Evolutionary conservation across 1,140 invertebrate species (phyloP).

Genomic region (Hestina assimilis): DNA sequence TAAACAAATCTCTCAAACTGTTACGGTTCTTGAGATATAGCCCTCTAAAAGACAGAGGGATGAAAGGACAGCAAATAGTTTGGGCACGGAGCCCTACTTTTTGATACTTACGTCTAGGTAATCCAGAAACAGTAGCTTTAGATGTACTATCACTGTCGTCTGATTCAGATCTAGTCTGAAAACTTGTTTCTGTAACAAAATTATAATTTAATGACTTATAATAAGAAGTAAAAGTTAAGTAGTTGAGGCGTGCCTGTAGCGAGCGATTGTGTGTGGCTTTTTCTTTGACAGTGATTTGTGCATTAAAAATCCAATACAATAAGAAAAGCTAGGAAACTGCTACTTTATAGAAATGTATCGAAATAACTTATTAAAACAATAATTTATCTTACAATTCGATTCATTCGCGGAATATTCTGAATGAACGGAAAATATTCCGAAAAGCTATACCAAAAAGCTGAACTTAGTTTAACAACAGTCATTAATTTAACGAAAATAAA

Average conservation of each 20-base stretch:
- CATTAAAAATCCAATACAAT: too few relatives aligned
- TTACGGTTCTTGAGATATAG: too few relatives aligned
- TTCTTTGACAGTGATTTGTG: too few relatives aligned
- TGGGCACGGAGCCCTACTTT: not conserved
- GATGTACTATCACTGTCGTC: slow-evolving; percentile 76
- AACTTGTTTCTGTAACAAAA: slow-evolving; percentile 69
- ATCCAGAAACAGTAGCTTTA: slow-evolving; percentile 65
- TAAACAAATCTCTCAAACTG: too few relatives aligned
- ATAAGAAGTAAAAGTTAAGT: too few relatives aligned
- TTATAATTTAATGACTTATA: not conserved
- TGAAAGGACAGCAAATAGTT: too few relatives aligned
- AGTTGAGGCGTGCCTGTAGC: too few relatives aligned
- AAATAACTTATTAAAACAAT: not conserved
- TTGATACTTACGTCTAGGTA: slow-evolving; percentile 57
- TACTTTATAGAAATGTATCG: slow-evolving; percentile 1
- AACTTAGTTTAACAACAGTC: slow-evolving; percentile 43
- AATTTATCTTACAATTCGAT: slow-evolving; percentile 25
- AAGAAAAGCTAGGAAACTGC: too few relatives aligned
- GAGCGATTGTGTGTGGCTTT: too few relatives aligned
- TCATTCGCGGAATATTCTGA: slow-evolving; percentile 31
- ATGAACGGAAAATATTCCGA: slow-evolving; percentile 28
- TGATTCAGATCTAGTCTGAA: slow-evolving; percentile 71
- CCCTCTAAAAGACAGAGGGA: not conserved
- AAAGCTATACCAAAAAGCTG: slow-evolving; percentile 19
- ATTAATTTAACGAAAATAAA: slow-evolving; percentile 66